phyloP scores from a whole-genome alignment of 2,113 vertebrate genomes.

The Bos indicus region DNA sequence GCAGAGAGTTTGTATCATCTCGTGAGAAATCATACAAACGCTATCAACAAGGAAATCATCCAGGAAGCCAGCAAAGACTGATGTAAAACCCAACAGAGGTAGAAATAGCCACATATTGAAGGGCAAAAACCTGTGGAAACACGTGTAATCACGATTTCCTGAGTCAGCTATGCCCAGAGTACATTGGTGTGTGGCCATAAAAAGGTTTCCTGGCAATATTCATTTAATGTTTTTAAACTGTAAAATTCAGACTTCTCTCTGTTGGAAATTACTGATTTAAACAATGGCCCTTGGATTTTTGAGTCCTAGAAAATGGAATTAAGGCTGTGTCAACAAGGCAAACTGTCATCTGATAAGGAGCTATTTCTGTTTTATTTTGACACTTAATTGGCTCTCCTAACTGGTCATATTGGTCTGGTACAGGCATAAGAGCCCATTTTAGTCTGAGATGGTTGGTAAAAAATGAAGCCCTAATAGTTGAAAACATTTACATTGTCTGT shows the following conservation, averaged over 20 bases:
- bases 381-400: background rate
- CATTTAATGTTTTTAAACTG: background rate
- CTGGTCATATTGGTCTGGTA: background rate
- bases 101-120: background rate
- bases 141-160: background rate
- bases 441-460: background rate
- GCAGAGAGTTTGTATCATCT: background rate
- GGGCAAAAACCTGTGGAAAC: background rate
- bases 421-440: background rate
- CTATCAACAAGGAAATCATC: background rate
- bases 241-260: background rate
- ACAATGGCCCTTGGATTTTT: background rate
- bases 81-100: background rate
- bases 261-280: background rate
- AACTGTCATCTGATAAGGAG: background rate
- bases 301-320: conserved; percentile 18
- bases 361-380: background rate
- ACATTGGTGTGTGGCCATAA: background rate
- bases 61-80: background rate
- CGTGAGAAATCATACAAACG: background rate
- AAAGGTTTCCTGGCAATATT: background rate
- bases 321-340: background rate
- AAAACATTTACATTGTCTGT: background rate
- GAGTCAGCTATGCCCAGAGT: background rate
- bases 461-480: background rate